A percentile compares a stretch with the other conserved stretches of the same genome.
These are phyloP conservation scores for Leucophenga varia DNA, from an alignment of 1,140 invertebrate genomes.

Conservation along the genomic window DNA sequence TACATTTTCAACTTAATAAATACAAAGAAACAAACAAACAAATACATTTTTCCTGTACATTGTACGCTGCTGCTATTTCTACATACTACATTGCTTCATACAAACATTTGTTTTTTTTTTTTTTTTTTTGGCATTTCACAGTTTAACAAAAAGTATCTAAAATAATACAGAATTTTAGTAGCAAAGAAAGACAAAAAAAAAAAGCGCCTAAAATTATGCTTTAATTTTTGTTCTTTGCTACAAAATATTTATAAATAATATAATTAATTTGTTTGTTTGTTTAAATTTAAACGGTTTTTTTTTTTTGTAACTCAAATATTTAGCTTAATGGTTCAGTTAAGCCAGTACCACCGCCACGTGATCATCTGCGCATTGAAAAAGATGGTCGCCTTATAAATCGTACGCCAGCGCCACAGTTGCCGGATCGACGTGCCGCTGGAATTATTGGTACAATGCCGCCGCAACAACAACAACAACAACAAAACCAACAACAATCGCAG, in stretches of 20 bases:
- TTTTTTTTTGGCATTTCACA: too few species aligned
- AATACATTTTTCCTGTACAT: too few species aligned
- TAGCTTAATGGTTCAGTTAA: conserved; percentile 60
- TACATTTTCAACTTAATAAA: too few species aligned
- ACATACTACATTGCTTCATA: not conserved
- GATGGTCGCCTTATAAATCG: conserved; percentile 66
- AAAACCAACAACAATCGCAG: conserved; percentile 45
- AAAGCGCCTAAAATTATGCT: too few species aligned
- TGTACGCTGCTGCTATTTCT: conserved; percentile 18
- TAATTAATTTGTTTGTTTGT: too few species aligned
- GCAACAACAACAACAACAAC: conserved; percentile 55
- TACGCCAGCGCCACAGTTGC: conserved; percentile 69
- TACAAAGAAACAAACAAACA: too few species aligned
- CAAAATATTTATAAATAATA: too few species aligned
- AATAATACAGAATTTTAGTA: too few species aligned
- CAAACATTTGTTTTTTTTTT: not conserved
- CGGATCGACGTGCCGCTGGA: conserved; percentile 60
- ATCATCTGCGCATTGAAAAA: conserved; percentile 66
- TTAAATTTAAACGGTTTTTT: too few species aligned
- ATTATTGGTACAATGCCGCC: conserved; percentile 14
- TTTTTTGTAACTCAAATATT: not conserved
- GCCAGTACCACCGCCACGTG: conserved; percentile 73
- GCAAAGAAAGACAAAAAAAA: too few species aligned
- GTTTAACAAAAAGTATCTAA: too few species aligned
- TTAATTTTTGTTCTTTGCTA: too few species aligned